Evolutionary conservation across 2,797 vertebrate genomes (phyloP), one percentile per base, ranked within the genome.

Genomic region (Oreochromis mossambicus): DNA sequence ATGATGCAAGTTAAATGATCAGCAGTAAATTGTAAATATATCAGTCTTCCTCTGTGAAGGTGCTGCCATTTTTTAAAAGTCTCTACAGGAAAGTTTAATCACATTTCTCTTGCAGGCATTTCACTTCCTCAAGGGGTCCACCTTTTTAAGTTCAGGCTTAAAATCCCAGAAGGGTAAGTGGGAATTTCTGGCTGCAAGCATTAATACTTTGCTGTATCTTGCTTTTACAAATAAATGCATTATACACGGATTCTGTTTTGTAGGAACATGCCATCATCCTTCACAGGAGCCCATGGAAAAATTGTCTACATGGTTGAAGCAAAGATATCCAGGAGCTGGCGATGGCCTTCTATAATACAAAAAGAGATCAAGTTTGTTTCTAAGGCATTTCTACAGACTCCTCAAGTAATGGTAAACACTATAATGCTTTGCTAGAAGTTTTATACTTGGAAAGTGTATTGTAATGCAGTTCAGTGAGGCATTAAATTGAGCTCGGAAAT

Each of bases 181-280:
- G 4, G 19, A 11, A 73, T 52, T 12, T 46, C 8, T 32, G 21
- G 8, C 12, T 19, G 54, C 9, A n/a, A 19, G 5, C 10, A 61
- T 79, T 12, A 5, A 8, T 8, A 19, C 3, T 15, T 9, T 13
- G 4, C 34, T 1, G 21, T 52, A 46, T 8, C 36, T 80, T 70
- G 9, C 3, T 36, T 14, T 56, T 14, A 19, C 9, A 78, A 58
- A 75, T 11, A 46, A 36, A 8, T 15, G 14, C 5, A 8, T 13
- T 63, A 19, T 5, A 21, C 6, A 43, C n/a, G 1, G 55, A 3
- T 54, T 63, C 5, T 87, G 14, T 55, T 19, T 78, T 92, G 89
- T 95, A 99, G 98, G 95, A 94, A 95, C 90, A 95, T 98, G 94
- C 98, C 98, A 89, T 96, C 98, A 93, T 97, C 98, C 94, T 98